phyloP scores from a whole-genome alignment of 2,797 vertebrate genomes.

The Dromococcyx pavoninus region DNA sequence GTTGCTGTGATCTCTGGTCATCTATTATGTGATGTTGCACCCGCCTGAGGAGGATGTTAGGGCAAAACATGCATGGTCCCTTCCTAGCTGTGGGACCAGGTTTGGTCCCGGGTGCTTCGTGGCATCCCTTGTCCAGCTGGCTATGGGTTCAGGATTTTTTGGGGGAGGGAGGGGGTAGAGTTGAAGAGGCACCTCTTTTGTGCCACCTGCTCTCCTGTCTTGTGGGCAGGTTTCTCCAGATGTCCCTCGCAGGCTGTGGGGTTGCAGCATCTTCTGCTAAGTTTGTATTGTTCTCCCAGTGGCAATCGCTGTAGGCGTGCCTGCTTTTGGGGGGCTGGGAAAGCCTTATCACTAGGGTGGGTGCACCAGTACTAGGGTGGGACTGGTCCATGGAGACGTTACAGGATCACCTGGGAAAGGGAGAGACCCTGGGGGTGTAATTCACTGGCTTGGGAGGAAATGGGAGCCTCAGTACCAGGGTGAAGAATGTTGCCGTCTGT shows the following conservation, averaged over 20 bases:
- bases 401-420: background rate
- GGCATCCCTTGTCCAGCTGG: background rate
- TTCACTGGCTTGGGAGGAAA: background rate
- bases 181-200: background rate
- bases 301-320: background rate
- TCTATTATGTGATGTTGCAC: background rate
- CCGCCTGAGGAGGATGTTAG: background rate
- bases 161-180: rapidly evolving
- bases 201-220: background rate
- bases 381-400: background rate
- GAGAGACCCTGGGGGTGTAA: background rate
- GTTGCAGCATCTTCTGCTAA: background rate
- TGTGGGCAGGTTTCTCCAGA: background rate
- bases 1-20: background rate
- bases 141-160: background rate
- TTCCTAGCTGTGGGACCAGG: background rate
- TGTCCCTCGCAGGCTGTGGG: background rate
- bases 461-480: background rate
- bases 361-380: background rate
- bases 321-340: rapidly evolving
- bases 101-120: background rate
- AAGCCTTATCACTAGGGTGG: background rate
- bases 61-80: background rate
- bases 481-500: background rate
- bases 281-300: background rate